Conservation (phyloP, 2,888 invertebrate genomes). For the Gastrophysa polygoni region DNA sequence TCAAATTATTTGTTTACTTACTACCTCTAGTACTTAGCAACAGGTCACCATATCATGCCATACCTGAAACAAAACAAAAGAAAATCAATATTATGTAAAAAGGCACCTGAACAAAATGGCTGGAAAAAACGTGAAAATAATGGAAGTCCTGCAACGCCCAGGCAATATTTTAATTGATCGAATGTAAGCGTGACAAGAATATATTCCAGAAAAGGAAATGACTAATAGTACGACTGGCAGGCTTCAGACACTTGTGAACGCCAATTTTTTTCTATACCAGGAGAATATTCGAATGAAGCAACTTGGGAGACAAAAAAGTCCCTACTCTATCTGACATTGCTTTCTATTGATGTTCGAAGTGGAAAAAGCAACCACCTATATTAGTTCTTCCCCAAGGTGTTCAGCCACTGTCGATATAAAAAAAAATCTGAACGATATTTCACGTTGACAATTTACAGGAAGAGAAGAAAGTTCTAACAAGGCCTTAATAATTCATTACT, state of each 20-base stretch:
- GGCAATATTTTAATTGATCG: constrained; percentile 19
- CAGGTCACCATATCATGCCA: background rate
- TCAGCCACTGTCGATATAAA: background rate
- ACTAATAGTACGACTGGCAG: background rate
- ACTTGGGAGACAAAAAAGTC: too few species aligned
- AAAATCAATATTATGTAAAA: constrained; percentile 10
- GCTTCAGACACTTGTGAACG: background rate
- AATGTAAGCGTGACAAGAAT: constrained; percentile 21
- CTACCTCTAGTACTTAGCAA: background rate
- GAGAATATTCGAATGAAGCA: too few species aligned
- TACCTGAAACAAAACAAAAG: constrained; percentile 26
- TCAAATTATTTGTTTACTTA: background rate
- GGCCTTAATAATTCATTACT: constrained; percentile 17
- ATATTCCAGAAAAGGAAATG: constrained; percentile 6
- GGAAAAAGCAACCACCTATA: too few species aligned
- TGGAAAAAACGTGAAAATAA: constrained; percentile 12
- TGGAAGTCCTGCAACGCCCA: constrained; percentile 8
- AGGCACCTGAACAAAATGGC: constrained; percentile 6
- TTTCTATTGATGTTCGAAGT: too few species aligned
- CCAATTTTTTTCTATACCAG: too few species aligned
- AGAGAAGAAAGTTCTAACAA: constrained; percentile 13
- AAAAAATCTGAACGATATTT: constrained; percentile 17
- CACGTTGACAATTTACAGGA: constrained; percentile 3
- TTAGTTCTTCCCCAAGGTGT: too few species aligned
- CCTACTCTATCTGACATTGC: too few species aligned